phyloP scores from a whole-genome alignment of 2,797 vertebrate species.

The Myioborus melanocephalus region DNA sequence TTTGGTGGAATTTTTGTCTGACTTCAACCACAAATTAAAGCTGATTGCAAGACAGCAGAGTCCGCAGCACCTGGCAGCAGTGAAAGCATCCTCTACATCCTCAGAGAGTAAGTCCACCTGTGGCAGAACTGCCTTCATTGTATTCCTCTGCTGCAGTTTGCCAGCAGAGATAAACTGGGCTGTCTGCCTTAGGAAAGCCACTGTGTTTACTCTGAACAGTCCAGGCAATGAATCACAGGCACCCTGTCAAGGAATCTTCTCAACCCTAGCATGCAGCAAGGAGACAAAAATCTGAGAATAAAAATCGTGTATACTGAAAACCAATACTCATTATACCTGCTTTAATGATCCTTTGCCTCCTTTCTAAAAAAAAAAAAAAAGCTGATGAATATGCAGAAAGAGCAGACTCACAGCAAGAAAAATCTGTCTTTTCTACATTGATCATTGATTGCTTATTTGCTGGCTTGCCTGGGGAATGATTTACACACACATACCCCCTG shows the following conservation, averaged over 20 bases:
- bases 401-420: background rate
- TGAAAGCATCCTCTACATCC: background rate
- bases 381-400: background rate
- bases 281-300: background rate
- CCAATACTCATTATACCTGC: background rate
- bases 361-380: background rate
- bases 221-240: background rate
- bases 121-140: background rate
- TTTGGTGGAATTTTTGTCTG: background rate
- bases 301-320: background rate
- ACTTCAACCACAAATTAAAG: background rate
- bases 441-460: background rate
- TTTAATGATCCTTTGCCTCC: background rate
- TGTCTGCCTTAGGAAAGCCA: background rate
- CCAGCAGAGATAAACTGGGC: background rate
- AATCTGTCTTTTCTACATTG: background rate
- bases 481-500: background rate
- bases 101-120: background rate
- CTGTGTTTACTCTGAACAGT: background rate
- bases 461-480: background rate
- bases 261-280: background rate
- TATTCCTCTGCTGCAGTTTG: background rate
- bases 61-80: background rate
- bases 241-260: background rate
- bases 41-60: background rate